These are phyloP conservation scores for Drosophila paracracens DNA, from an alignment of 2,888 invertebrate species.

Conservation along the genomic window DNA sequence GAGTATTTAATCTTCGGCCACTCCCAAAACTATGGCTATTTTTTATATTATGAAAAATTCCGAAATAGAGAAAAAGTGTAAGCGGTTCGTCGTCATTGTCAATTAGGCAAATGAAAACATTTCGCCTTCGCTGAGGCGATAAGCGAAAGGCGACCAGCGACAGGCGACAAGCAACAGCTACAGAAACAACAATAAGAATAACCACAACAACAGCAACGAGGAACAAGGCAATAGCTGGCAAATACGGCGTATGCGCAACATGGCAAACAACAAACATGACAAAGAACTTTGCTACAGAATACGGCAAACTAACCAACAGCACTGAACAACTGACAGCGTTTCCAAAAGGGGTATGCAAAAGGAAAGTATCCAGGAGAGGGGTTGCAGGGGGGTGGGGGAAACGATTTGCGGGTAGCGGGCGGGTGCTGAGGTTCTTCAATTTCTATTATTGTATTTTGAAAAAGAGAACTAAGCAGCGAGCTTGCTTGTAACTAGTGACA, in stretches of 20 bases:
- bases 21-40: neutral
- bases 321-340: constrained; percentile 60
- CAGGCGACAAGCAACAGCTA: constrained; percentile 24
- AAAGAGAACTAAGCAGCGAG: constrained; percentile 47
- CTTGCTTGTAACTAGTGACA: constrained; percentile 42
- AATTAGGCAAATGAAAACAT: constrained; percentile 71
- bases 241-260: constrained; percentile 57
- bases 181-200: neutral
- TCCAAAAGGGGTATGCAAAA: no score
- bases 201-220: neutral
- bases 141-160: constrained; percentile 32
- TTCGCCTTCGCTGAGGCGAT: constrained; percentile 36
- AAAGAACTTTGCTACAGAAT: constrained; percentile 54
- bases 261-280: constrained; percentile 58
- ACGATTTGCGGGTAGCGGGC: neutral
- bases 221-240: constrained; percentile 24
- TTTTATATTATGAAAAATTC: neutral
- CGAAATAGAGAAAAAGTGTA: neutral
- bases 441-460: constrained; percentile 58
- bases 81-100: constrained; percentile 47
- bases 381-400: neutral
- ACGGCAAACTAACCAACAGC: constrained; percentile 54
- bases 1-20: neutral
- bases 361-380: no score
- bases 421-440: constrained; percentile 39